These are phyloP conservation scores for Campylomormyrus tamandua DNA, from an alignment of 2,113 vertebrate genomes.

Conservation along the genomic window DNA sequence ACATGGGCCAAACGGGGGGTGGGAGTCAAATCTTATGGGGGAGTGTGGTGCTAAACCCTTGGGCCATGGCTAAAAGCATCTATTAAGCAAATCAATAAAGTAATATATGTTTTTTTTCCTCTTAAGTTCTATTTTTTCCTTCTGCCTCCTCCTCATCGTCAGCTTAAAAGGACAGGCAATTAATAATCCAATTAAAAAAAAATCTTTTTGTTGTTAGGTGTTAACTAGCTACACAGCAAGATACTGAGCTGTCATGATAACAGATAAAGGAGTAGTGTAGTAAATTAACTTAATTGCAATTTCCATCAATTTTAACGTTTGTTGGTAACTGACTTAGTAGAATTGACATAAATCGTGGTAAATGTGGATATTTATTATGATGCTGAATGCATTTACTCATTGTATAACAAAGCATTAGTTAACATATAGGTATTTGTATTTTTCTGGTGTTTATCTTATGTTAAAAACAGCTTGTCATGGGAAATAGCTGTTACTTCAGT, in stretches of 20 bases:
- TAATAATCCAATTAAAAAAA: neutral
- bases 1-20: neutral
- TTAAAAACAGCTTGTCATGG: neutral
- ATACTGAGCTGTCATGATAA: neutral
- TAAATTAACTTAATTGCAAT: neutral
- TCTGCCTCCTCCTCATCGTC: neutral
- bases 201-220: neutral
- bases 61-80: neutral
- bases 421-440: neutral
- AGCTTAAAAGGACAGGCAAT: neutral
- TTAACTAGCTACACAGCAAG: neutral
- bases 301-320: neutral
- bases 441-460: neutral
- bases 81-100: neutral
- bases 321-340: neutral
- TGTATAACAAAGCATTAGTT: neutral
- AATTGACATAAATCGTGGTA: neutral
- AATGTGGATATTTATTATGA: neutral
- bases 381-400: neutral
- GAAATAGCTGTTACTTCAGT: neutral
- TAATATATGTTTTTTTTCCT: neutral
- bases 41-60: neutral
- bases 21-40: neutral
- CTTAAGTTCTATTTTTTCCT: neutral
- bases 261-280: neutral